Base-by-base conservation (phyloP, 2,113 vertebrate genomes). In the Myrmophylax atrothorax region DNA sequence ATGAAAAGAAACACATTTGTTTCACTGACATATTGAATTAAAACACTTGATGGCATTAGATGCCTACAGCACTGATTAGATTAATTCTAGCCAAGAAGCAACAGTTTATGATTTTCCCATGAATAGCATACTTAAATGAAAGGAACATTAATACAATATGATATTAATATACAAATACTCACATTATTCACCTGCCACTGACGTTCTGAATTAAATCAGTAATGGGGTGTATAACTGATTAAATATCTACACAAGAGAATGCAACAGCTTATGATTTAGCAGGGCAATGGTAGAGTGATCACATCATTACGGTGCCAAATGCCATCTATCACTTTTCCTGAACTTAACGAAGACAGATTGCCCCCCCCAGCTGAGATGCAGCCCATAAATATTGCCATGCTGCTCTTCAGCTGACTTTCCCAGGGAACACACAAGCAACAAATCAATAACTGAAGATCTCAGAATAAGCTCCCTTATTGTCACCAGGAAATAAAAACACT, bases 311-410 rank as follows among this genome's bases (percentile, higher is more conserved):
- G 25, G 97, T 98, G 97, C 98, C 97, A 98, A 98, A 98, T 76
- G 96, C 97, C 90, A 98, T 98, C 97, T 98, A 98, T 98, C 98
- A 98, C 97, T 98, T 98, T 98, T 98, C 97, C 97, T 96, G 98
- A 97, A 97, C 91, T 98, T 98, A 98, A 98, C 97, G 68, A 98
- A 98, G 98, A 98, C 93, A 46, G 98, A 98, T 98, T 97, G 95
- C 90, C 87, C 97, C 94, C 96, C 66, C 83, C 90, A 98, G 97
- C 97, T 89, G 97, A 98, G 98, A 98, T 94, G 95, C 93, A 95
- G 97, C 96, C 97, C 97, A 98, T 98, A 98, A 98, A 98, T 98
- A 98, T n/a, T 97, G 95, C 92, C 97, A 95, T 75, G 87, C 97
- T 98, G 98, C 97, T 98, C 98, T 98, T 98, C 98, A 98, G 93